These are phyloP conservation scores for Ictalurus furcatus DNA, from an alignment of 2,113 vertebrate species.

Conservation along the genomic window DNA sequence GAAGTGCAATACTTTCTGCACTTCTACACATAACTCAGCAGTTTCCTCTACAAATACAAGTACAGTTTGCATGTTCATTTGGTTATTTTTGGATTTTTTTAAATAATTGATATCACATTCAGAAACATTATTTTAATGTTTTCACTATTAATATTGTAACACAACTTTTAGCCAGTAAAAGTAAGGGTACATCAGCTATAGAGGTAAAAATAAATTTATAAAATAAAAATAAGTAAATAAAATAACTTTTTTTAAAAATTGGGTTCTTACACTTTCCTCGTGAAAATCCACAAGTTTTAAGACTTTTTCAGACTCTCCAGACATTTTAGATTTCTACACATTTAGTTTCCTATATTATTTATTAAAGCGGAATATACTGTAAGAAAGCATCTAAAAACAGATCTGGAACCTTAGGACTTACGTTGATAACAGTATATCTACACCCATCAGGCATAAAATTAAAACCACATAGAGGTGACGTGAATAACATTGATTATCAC, in stretches of 20 bases:
- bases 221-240: too few species aligned
- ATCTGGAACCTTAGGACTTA: neutral
- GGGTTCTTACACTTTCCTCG: neutral
- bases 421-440: too few species aligned
- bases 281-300: neutral
- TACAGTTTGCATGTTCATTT: neutral
- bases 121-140: neutral
- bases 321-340: neutral
- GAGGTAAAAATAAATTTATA: too few species aligned
- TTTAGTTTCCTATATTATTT: neutral
- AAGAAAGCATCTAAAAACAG: neutral
- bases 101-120: neutral
- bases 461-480: too few species aligned
- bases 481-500: too few species aligned
- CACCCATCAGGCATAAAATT: too few species aligned
- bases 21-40: neutral
- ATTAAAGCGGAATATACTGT: neutral
- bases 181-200: neutral
- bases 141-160: neutral
- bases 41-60: neutral
- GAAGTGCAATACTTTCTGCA: neutral
- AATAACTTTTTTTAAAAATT: too few species aligned
- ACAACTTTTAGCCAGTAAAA: neutral
- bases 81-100: neutral
- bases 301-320: neutral